A percentile compares a stretch with the other conserved stretches of the same genome.
Conservation (phyloP, 1,140 invertebrate genomes). For the Lordiphosa stackelbergi region DNA sequence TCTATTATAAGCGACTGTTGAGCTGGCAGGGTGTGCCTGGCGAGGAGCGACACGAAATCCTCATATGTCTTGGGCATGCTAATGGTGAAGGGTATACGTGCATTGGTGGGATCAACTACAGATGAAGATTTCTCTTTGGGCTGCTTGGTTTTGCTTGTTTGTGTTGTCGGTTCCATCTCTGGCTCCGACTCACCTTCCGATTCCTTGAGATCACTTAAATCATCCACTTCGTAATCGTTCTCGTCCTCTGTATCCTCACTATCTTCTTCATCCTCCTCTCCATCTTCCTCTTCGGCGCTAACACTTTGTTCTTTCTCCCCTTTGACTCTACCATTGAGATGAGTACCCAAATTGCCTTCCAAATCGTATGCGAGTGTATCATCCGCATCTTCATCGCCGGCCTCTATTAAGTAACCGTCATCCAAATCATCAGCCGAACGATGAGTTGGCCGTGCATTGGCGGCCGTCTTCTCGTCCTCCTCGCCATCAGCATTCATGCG, state of each 20-base stretch:
- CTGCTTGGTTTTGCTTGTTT: slow-evolving; percentile 29
- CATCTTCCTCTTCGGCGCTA: slow-evolving; percentile 47
- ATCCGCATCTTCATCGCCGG: slow-evolving; percentile 54
- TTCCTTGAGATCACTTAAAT: slow-evolving; percentile 78
- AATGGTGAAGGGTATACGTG: slow-evolving; percentile 84
- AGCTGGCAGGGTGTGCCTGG: slow-evolving; percentile 80
- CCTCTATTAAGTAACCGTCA: slow-evolving; percentile 81
- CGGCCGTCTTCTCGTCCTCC: slow-evolving; percentile 64
- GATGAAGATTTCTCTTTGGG: slow-evolving; percentile 54
- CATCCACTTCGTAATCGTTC: slow-evolving; percentile 69
- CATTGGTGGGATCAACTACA: slow-evolving; percentile 72
- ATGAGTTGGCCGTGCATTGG: slow-evolving; percentile 77
- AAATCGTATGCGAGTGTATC: slow-evolving; percentile 78
- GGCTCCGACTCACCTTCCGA: slow-evolving; percentile 62
- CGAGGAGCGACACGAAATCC: slow-evolving; percentile 82
- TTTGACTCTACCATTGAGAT: slow-evolving; percentile 24
- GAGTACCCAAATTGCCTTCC: slow-evolving; percentile 74
- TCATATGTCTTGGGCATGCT: slow-evolving; percentile 83
- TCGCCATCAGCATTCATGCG: slow-evolving; percentile 85
- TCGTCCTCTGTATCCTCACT: slow-evolving; percentile 60
- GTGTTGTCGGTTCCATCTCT: slow-evolving; percentile 21
- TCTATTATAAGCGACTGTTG: slow-evolving; percentile 87
- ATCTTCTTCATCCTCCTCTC: slow-evolving; percentile 59
- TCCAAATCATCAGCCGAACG: slow-evolving; percentile 90
- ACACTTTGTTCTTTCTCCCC: slow-evolving; percentile 57